These are phyloP conservation scores for Urosaurus nigricauda DNA, from an alignment of 2,797 vertebrate genomes.

Conservation along the genomic window DNA sequence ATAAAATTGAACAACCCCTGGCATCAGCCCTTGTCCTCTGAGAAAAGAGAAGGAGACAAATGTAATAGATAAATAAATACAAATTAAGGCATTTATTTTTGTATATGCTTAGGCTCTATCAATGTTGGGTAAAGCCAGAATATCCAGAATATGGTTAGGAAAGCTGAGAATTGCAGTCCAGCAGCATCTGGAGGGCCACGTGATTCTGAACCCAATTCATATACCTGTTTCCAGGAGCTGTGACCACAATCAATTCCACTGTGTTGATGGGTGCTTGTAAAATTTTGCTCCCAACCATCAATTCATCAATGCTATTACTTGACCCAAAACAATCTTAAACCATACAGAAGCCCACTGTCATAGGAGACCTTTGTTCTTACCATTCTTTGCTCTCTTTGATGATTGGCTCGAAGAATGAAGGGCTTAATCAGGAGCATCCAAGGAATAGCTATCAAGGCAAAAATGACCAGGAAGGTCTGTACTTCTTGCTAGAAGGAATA, in stretches of 20 bases:
- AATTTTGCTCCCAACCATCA: background rate
- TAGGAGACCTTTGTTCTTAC: conserved; percentile 62
- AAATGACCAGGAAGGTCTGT: conserved; percentile 83
- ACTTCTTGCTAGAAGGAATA: conserved; percentile 79
- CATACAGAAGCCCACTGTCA: background rate
- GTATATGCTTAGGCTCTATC: too few species aligned
- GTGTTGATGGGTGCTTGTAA: too few species aligned
- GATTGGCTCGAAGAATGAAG: conserved; percentile 80
- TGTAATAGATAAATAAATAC: background rate
- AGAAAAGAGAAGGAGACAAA: background rate
- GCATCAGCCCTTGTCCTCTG: background rate
- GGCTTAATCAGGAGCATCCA: conserved; percentile 88
- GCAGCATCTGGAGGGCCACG: too few species aligned
- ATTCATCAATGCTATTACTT: background rate
- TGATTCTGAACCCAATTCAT: too few species aligned
- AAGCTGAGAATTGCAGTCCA: too few species aligned
- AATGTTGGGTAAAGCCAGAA: too few species aligned
- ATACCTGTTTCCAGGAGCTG: too few species aligned
- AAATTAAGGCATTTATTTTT: too few species aligned
- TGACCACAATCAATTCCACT: too few species aligned
- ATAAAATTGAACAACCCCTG: background rate
- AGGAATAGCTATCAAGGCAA: conserved; percentile 82
- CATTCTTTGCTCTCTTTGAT: conserved; percentile 73
- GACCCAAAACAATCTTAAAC: background rate
- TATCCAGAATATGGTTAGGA: too few species aligned